Evolutionary conservation across 1,140 invertebrate genomes (phyloP).

Genomic region (Pseudachorutes palmiensis): DNA sequence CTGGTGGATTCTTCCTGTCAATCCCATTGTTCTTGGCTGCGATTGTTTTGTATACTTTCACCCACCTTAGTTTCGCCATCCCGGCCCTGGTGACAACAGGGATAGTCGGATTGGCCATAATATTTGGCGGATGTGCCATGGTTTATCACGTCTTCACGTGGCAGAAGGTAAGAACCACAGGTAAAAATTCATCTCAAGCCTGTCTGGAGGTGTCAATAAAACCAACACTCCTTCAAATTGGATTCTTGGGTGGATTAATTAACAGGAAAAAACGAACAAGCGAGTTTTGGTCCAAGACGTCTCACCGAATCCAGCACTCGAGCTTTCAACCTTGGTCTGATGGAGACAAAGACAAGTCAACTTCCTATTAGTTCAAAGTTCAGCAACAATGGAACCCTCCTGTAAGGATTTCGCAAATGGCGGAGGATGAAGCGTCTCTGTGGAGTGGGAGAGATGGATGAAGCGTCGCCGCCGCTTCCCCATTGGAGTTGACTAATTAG

Average conservation of each 20-base stretch:
- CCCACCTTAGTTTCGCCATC: constrained; percentile 33
- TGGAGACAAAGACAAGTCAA: background rate
- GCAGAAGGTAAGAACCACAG: constrained; percentile 29
- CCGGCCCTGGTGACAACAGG: constrained; percentile 33
- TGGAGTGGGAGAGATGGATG: too few species aligned
- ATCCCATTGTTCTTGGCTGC: constrained; percentile 37
- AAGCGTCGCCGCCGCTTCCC: too few species aligned
- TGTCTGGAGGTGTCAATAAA: too few species aligned
- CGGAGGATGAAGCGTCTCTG: too few species aligned
- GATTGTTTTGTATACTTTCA: constrained; percentile 37
- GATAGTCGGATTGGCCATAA: constrained; percentile 29
- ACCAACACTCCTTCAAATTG: background rate
- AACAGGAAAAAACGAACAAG: constrained; percentile 35
- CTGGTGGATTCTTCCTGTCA: constrained; percentile 37
- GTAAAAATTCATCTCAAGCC: background rate
- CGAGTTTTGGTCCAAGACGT: constrained; percentile 24
- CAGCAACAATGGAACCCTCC: too few species aligned
- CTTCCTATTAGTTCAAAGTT: background rate
- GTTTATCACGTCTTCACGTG: constrained; percentile 37
- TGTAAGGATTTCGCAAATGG: too few species aligned
- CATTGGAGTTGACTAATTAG: too few species aligned
- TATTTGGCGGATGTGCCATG: constrained; percentile 36
- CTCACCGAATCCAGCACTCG: constrained; percentile 33
- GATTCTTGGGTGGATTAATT: constrained; percentile 2
- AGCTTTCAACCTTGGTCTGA: constrained; percentile 39